Base-by-base conservation (phyloP, 2,888 invertebrate species). In the Pegoplata infirma region DNA sequence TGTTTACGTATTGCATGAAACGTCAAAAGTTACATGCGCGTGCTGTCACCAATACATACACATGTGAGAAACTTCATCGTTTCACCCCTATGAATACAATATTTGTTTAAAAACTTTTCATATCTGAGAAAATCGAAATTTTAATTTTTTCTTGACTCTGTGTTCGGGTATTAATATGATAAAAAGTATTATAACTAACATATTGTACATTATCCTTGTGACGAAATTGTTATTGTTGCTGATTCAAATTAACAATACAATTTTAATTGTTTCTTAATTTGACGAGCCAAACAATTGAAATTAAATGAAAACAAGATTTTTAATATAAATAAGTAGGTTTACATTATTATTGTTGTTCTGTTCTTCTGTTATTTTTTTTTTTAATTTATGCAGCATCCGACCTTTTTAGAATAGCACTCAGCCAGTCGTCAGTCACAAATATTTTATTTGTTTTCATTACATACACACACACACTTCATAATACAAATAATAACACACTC, bases 371-470 rank as follows among this genome's bases (percentile, higher is more conserved):
- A n/a, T 40, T 40, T 12, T 40, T 21, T 40, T 44, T 68, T 49
- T 5, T 36, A 51, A 69, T 69, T 21, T 49, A 69, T 59, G 17
- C 56, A 58, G 73, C 73, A 73, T 44, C 64, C 56, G 40, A 73
- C 46, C 44, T 47, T 55, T 36, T 40, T 47, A n/a, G 36, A 40
- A 40, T n/a, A 47, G 12, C 36, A n/a, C n/a, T n/a, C n/a, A n/a
- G n/a, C n/a, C n/a, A n/a, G n/a, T n/a, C n/a, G 12, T 16, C 28
- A 47, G 23, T 56, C 56, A 40, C 63, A 63, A 47, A 56, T 47
- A 55, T 36, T 51, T 40, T 56, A 28, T 55, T 56, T 66, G 5
- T 55, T 32, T 23, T 7, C 19, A 23, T 23, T 25, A 69, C 40
- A 46, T 25, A 46, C 16, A 40, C 40, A 58, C 36, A 49, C 25